Percentiles rank a stretch among this genome's conserved stretches.
Evolutionary conservation across 2,113 vertebrate species (phyloP).

Genomic region (Grus americana): DNA sequence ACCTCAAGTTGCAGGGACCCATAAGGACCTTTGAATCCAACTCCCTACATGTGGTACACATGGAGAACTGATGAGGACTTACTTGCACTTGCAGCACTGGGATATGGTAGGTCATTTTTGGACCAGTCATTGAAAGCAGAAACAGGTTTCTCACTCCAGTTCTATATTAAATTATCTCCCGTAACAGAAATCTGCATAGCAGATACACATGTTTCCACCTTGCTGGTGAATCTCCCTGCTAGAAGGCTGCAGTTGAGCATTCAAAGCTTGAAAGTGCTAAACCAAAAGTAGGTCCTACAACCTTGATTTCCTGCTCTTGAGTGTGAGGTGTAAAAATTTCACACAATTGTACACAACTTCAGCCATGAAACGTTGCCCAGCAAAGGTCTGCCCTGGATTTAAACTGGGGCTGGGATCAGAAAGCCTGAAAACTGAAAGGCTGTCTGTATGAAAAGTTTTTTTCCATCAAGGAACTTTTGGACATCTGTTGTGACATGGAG

Average conservation of each 20-base stretch:
- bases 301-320: not conserved
- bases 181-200: not conserved
- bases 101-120: not conserved
- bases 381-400: not conserved
- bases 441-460: not conserved
- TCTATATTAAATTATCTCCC: not conserved
- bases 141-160: not conserved
- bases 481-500: not conserved
- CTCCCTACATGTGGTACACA: not conserved
- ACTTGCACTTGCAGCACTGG: accelerated
- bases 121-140: not conserved
- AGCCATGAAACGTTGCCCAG: not conserved
- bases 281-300: not conserved
- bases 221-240: no score
- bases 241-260: not conserved
- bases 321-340: not conserved
- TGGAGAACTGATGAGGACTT: not conserved
- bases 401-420: not conserved
- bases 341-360: accelerated
- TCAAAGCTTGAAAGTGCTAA: not conserved
- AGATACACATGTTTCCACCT: not conserved
- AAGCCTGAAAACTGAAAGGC: not conserved
- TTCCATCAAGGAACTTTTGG: not conserved
- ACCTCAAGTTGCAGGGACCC: not conserved
- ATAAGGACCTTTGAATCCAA: not conserved